These are phyloP conservation scores for Acromyrmex charruanus DNA, from an alignment of 1,140 invertebrate species.

Conservation along the genomic window DNA sequence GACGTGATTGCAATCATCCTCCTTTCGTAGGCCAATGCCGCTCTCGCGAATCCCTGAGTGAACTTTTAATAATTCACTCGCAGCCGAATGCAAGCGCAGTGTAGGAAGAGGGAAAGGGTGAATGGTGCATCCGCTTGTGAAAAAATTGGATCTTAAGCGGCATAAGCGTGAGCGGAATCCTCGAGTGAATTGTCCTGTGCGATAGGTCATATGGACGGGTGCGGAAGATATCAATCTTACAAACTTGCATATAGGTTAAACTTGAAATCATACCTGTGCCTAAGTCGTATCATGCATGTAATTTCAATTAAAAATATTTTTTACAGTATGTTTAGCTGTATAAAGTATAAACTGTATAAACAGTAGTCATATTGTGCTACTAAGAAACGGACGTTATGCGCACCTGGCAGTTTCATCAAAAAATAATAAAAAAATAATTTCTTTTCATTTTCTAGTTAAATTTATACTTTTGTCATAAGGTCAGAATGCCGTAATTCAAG, in stretches of 20 bases:
- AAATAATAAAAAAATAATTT: too few relatives aligned
- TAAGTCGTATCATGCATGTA: too few relatives aligned
- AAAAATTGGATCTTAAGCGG: constrained; percentile 52
- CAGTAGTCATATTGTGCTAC: too few relatives aligned
- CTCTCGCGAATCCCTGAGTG: constrained; percentile 58
- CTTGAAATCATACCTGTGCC: too few relatives aligned
- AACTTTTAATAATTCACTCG: constrained; percentile 65
- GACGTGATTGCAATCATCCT: constrained; percentile 71
- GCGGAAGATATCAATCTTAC: neutral
- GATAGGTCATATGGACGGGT: neutral
- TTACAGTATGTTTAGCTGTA: too few relatives aligned
- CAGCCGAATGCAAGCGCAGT: constrained; percentile 48
- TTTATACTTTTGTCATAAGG: too few relatives aligned
- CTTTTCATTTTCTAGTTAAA: too few relatives aligned
- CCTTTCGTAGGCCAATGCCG: constrained; percentile 55
- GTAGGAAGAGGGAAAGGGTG: constrained; percentile 1
- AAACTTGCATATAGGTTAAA: neutral
- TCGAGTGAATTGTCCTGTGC: constrained; percentile 34
- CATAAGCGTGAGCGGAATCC: constrained; percentile 52
- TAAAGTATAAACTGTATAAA: too few relatives aligned
- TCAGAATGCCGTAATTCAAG: too few relatives aligned
- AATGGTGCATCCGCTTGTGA: constrained; percentile 33
- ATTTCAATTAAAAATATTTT: too few relatives aligned
- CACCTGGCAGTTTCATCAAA: too few relatives aligned
- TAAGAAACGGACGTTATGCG: too few relatives aligned